Evolutionary conservation across 1,140 invertebrate species (phyloP), one percentile per base, ranked within the genome.

Genomic region (Nasonia vitripennis): DNA sequence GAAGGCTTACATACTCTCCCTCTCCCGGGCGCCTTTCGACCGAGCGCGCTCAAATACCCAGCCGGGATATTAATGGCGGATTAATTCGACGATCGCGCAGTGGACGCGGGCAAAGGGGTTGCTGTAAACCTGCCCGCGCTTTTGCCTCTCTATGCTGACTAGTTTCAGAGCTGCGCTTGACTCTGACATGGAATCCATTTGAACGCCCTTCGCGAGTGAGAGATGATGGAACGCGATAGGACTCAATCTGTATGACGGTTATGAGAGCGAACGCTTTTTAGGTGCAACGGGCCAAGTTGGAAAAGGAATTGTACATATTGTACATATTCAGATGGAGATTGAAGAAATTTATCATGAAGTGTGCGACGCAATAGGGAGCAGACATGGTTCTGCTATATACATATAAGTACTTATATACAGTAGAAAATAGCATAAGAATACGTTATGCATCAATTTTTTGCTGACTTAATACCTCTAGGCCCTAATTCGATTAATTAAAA

Each of bases 31-130:
- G 90, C 91, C 90, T 91, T 89, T 90, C 89, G 87, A 89, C 88
- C 85, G 84, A 87, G 78, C 87, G 89, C 89, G 85, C 71, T 17
- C 73, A 6, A 83, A 81, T 37, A 75, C 41, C 79, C 45, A 85
- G 86, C 85, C 87, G 85, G 89, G 90, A 92, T 89, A 93, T 93
- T 93, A 93, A 93, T 93, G 92, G 93, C 81, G 87, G 90, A 93
- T 93, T 93, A 93, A 93, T 93, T 93, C 92, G 92, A 87, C 89
- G 90, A 89, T 91, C 78, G 74, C 68, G 86, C 77, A 48, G 20
- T 31, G 41, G 67, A 27, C 67, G 75, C n/a, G 2, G 7, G 82
- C 34, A 70, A 81, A 81, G 74, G 84, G 73, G 84, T 74, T 62
- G 68, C 6, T 62, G 74, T 10, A 34, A 10, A 31, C 78, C 20